These are phyloP conservation scores for Itoplectis maculator DNA, from an alignment of 2,888 invertebrate genomes.

Conservation along the genomic window DNA sequence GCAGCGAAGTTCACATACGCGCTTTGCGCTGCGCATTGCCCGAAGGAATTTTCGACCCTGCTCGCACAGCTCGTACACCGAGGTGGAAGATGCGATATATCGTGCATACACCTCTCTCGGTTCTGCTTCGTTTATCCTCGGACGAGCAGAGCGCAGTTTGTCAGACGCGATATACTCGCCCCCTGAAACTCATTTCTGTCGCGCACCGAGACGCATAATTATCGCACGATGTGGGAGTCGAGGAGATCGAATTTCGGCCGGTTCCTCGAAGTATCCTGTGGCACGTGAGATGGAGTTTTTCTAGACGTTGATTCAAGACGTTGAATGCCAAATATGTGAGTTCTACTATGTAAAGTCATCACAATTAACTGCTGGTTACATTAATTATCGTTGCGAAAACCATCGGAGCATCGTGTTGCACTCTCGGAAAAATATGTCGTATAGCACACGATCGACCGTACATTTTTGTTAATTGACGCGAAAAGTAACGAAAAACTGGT, in stretches of 20 bases:
- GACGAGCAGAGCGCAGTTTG: conserved; percentile 22
- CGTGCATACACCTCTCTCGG: background rate
- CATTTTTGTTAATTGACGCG: too few relatives aligned
- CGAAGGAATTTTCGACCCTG: conserved; percentile 16
- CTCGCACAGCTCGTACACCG: conserved; percentile 2
- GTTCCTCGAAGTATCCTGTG: background rate
- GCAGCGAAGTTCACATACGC: background rate
- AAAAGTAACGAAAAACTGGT: too few relatives aligned
- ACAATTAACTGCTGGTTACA: too few relatives aligned
- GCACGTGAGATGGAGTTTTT: background rate
- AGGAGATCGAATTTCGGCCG: conserved; percentile 11
- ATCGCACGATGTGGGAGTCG: conserved; percentile 3
- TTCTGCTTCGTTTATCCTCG: conserved; percentile 25
- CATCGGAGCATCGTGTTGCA: too few relatives aligned
- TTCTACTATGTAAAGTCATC: too few relatives aligned
- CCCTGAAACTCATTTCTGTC: conserved; percentile 32
- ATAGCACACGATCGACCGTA: too few relatives aligned
- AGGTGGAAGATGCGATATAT: conserved; percentile 14
- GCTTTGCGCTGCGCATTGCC: background rate
- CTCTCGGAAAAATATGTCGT: too few relatives aligned
- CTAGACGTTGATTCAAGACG: too few relatives aligned
- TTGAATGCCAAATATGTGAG: too few relatives aligned
- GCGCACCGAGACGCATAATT: background rate
- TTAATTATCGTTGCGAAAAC: too few relatives aligned
- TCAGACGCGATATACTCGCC: conserved; percentile 29